Percentiles rank a stretch among this genome's conserved stretches.
Evolutionary conservation across 64 coral and sea anemone genomes (phyloP).

Genomic region (Actinia equina): DNA sequence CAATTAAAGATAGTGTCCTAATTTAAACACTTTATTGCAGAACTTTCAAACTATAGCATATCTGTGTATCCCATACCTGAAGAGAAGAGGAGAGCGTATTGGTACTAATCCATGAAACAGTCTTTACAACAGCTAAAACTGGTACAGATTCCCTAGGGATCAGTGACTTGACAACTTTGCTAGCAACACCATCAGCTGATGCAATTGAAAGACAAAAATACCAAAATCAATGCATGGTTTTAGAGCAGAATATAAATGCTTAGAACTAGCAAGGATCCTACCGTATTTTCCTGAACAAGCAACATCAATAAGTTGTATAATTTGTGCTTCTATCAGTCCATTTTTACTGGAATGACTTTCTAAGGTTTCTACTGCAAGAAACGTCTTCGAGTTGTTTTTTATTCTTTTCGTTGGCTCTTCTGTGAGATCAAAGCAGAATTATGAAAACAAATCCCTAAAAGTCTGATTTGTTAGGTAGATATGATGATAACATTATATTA

Average conservation of each 20-base stretch:
- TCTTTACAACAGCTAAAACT: slow-evolving; percentile 54
- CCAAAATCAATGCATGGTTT: background rate
- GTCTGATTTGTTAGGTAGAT: background rate
- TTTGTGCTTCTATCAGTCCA: slow-evolving; percentile 61
- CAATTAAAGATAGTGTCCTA: no score
- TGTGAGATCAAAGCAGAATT: background rate
- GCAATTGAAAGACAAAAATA: background rate
- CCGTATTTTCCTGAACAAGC: slow-evolving; percentile 65
- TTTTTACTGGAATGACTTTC: slow-evolving; percentile 38
- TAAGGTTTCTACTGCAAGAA: slow-evolving; percentile 50
- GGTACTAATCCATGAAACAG: slow-evolving; percentile 68
- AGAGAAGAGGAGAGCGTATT: slow-evolving; percentile 59
- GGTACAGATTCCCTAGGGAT: slow-evolving; percentile 71
- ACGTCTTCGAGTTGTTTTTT: slow-evolving; percentile 40
- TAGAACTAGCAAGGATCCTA: background rate
- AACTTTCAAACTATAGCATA: no score
- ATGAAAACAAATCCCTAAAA: background rate
- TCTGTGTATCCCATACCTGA: slow-evolving; percentile 51
- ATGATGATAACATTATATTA: background rate
- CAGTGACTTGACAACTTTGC: slow-evolving; percentile 61
- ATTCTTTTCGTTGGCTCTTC: slow-evolving; percentile 20
- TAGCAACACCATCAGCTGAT: slow-evolving; percentile 58
- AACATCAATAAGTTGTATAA: slow-evolving; percentile 64
- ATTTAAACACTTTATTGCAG: no score
- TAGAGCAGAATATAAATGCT: background rate